Evolutionary conservation across 2,113 vertebrate genomes (phyloP).

Genomic region (Spea multiplicata): DNA sequence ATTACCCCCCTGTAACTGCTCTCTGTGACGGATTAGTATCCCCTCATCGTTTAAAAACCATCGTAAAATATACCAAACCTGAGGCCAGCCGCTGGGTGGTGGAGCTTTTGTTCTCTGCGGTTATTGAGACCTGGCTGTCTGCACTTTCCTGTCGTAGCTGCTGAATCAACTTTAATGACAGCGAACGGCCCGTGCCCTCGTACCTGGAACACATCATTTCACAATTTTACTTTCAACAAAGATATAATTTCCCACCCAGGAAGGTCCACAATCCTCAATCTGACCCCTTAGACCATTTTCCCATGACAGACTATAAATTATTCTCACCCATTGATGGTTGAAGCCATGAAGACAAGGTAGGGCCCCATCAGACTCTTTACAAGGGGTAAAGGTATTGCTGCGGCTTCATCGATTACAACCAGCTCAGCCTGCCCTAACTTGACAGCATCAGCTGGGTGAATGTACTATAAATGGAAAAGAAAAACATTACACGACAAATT

Average conservation of each 20-base stretch:
- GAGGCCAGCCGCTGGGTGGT: conserved; percentile 78
- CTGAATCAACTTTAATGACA: conserved; percentile 95
- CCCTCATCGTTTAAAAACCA: no score
- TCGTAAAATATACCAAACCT: conserved; percentile 63
- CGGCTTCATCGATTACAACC: conserved; percentile 93
- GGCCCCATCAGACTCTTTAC: conserved; percentile 92
- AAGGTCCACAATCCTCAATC: neutral
- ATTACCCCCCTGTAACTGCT: no score
- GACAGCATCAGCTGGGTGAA: conserved; percentile 89
- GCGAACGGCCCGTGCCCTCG: conserved; percentile 91
- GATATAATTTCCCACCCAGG: neutral
- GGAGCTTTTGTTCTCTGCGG: conserved; percentile 83
- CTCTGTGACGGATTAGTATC: no score
- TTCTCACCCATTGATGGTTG: conserved; percentile 89
- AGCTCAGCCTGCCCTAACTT: conserved; percentile 96
- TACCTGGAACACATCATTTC: conserved; percentile 69
- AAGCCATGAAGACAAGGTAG: conserved; percentile 97
- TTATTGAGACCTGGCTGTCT: conserved; percentile 81
- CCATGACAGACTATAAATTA: neutral
- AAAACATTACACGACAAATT: neutral
- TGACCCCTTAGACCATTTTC: no score
- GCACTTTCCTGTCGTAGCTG: conserved; percentile 91
- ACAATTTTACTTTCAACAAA: neutral
- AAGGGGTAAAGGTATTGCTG: conserved; percentile 91
- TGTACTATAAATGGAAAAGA: conserved; percentile 72